Conservation (phyloP, 2,888 invertebrate genomes). For the Thymelicus acteon region DNA sequence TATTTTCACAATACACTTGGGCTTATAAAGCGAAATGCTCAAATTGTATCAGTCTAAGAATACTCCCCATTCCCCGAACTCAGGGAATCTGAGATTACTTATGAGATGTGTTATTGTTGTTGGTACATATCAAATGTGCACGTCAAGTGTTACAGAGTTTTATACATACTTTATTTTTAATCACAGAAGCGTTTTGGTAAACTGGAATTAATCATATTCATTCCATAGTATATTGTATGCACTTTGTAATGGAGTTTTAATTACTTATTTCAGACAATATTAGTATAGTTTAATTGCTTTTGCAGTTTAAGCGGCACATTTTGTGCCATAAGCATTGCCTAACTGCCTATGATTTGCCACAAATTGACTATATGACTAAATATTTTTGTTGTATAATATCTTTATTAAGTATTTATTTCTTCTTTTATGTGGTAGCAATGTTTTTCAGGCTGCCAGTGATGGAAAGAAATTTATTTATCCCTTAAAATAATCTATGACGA, state of each 20-base stretch:
- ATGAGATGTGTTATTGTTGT: neutral
- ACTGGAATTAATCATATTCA: slow-evolving; percentile 1
- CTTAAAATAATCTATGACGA: neutral
- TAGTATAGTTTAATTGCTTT: slow-evolving; percentile 7
- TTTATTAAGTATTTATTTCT: slow-evolving; percentile 7
- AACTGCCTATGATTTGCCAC: slow-evolving; percentile 54
- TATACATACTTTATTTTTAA: neutral
- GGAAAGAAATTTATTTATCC: slow-evolving; percentile 33
- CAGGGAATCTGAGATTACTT: slow-evolving; percentile 15
- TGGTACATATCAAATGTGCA: slow-evolving; percentile 4
- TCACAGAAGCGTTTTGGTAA: neutral
- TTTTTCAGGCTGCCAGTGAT: slow-evolving; percentile 40
- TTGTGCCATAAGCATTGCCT: slow-evolving; percentile 55
- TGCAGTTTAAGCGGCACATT: slow-evolving; percentile 28
- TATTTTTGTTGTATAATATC: neutral
- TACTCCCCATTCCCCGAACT: slow-evolving; percentile 15
- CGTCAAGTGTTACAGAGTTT: neutral
- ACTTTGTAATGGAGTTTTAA: neutral
- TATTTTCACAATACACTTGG: slow-evolving; percentile 2
- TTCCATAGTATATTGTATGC: neutral
- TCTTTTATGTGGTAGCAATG: slow-evolving; percentile 28
- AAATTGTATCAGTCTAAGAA: slow-evolving; percentile 10
- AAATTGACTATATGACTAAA: slow-evolving; percentile 37
- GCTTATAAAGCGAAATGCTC: slow-evolving; percentile 12
- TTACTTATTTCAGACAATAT: slow-evolving; percentile 4